These are phyloP conservation scores for Tupaia chinensis DNA, from an alignment of 2,113 vertebrate species.

Conservation along the genomic window DNA sequence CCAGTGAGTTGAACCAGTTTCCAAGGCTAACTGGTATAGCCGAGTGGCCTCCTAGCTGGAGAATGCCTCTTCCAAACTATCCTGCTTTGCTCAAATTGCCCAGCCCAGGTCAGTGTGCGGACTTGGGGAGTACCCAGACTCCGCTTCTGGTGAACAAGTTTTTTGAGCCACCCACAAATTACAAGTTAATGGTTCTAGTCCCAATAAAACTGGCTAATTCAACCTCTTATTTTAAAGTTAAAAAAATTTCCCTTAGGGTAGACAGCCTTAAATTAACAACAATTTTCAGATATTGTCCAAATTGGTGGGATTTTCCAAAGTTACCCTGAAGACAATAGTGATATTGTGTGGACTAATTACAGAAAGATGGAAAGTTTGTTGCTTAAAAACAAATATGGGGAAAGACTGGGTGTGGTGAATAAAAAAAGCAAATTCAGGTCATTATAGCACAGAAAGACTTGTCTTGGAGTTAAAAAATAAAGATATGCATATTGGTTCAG, in stretches of 20 bases:
- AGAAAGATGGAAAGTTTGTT: slow-evolving; percentile 49
- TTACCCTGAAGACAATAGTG: slow-evolving; percentile 52
- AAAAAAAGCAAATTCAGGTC: slow-evolving; percentile 48
- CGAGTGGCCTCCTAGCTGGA: slow-evolving; percentile 30
- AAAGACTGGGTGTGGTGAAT: slow-evolving; percentile 15
- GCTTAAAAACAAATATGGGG: slow-evolving; percentile 16
- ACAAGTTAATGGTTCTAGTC: slow-evolving; percentile 51
- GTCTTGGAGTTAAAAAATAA: neutral
- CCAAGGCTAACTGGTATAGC: neutral
- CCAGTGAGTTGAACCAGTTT: slow-evolving; percentile 41
- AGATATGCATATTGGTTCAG: neutral
- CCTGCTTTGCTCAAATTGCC: slow-evolving; percentile 27
- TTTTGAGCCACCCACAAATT: slow-evolving; percentile 53
- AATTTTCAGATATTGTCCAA: slow-evolving; percentile 51
- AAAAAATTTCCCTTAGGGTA: slow-evolving; percentile 16
- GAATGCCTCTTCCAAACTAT: neutral
- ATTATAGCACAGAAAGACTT: neutral
- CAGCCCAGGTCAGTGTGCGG: neutral
- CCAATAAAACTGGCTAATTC: slow-evolving; percentile 60
- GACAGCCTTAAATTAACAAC: slow-evolving; percentile 60
- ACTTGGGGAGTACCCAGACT: neutral
- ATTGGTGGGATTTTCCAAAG: slow-evolving; percentile 55
- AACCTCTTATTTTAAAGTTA: slow-evolving; percentile 57
- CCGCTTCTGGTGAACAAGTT: neutral
- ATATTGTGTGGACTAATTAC: slow-evolving; percentile 36